phyloP scores from a whole-genome alignment of 2,797 vertebrate genomes.

The Poecilia picta region DNA sequence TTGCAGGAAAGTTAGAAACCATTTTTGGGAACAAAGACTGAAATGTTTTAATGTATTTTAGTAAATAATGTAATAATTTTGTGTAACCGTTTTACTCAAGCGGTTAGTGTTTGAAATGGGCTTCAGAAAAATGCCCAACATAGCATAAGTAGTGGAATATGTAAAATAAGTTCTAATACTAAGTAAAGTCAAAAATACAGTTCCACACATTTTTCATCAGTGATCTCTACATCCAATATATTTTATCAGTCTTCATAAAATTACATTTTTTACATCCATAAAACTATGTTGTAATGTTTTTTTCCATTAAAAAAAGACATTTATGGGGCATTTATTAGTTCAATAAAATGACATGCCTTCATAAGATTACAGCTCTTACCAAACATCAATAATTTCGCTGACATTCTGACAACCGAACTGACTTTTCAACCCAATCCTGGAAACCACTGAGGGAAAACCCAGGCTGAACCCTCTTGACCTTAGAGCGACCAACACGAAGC shows the following conservation, averaged over 20 bases:
- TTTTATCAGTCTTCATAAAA: neutral
- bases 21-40: neutral
- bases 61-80: neutral
- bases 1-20: neutral
- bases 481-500: slow-evolving; percentile 48
- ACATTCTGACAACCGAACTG: neutral
- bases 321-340: too few relatives aligned
- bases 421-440: neutral
- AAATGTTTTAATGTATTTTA: neutral
- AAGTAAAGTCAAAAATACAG: neutral
- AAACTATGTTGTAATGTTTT: neutral
- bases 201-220: neutral
- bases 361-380: neutral
- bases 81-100: neutral
- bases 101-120: neutral
- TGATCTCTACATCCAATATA: neutral
- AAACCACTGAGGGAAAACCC: slow-evolving; percentile 19
- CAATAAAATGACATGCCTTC: neutral
- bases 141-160: neutral
- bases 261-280: neutral
- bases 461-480: slow-evolving; percentile 58
- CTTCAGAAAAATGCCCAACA: neutral
- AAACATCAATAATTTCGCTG: neutral
- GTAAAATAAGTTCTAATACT: neutral
- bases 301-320: too few relatives aligned